Evolutionary conservation across 2,797 vertebrate genomes (phyloP), one percentile per base, ranked within the genome.

Genomic region (Otolemur crassicaudatus): DNA sequence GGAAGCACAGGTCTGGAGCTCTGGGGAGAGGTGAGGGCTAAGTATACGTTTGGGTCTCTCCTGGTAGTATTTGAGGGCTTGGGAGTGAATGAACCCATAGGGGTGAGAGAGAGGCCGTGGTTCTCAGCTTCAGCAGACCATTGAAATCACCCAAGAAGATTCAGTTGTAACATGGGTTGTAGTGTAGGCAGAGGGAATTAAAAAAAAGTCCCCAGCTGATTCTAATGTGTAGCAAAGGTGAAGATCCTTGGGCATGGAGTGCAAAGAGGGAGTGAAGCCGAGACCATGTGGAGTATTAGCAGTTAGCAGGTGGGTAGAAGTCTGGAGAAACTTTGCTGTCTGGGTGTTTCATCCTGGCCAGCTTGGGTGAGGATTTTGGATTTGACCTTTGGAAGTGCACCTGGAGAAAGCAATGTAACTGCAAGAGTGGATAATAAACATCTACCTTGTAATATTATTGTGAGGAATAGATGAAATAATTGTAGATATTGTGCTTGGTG

Each of bases 301-400:
- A 34, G 31, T 34, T 1, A 29, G 22, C 31, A 91, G 34, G 69
- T 43, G 20, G 40, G 9, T 29, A 29, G 70, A 73, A 53, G n/a
- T 7, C 20, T 67, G 86, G 86, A 72, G 56, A 80, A 46, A 29
- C 19, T 72, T 67, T 69, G 40, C 79, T 37, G 53, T 60, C 17
- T 23, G 14, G 25, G 29, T 87, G 31, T 75, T 85, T 95, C 60
- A 17, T 90, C 13, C 58, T 94, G 83, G 29, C 23, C 46, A n/a
- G 19, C 73, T 70, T 70, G 69, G 16, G 8, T 85, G 40, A 87
- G 69, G 20, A 86, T 40, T 95, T 95, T 84, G 87, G 83, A 63
- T 91, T 91, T 95, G 75, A 90, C 56, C 23, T 91, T 94, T 65
- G 60, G 72, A 94, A 29, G 46, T 70, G 60, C 93, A 90, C 84